A percentile compares a stretch with the other conserved stretches of the same genome.
Evolutionary conservation across 92 coral and sea anemone species (phyloP).

Genomic region (Siderastrea siderea): DNA sequence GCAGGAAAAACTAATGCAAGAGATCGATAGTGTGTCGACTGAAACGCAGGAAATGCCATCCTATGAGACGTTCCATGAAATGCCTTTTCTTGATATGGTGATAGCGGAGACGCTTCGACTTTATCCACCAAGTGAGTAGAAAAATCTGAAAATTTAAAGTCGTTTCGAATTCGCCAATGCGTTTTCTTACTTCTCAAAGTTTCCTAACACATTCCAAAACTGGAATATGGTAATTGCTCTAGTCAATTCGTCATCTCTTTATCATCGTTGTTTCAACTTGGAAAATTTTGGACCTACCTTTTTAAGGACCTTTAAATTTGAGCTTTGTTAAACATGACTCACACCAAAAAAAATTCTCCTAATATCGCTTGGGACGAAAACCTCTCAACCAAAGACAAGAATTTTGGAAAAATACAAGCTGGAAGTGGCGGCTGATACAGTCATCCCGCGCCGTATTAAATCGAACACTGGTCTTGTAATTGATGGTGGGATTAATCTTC

Average conservation of each 20-base stretch:
- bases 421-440: slow-evolving; percentile 68
- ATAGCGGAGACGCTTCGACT: slow-evolving; percentile 70
- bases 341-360: no score
- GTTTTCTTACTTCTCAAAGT: not conserved
- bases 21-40: slow-evolving; percentile 61
- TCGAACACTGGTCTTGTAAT: slow-evolving; percentile 5
- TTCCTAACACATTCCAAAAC: not conserved
- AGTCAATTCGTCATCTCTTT: no score
- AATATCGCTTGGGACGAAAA: no score
- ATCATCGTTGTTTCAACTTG: no score
- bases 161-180: not conserved
- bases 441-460: slow-evolving; percentile 52
- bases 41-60: slow-evolving; percentile 40
- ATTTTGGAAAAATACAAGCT: slow-evolving; percentile 69
- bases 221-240: no score
- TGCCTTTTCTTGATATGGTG: slow-evolving; percentile 72
- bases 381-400: slow-evolving; percentile 3
- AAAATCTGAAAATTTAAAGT: not conserved
- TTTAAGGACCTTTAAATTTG: no score
- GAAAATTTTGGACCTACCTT: no score
- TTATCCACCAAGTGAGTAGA: slow-evolving; percentile 39
- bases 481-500: slow-evolving; percentile 52
- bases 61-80: slow-evolving; percentile 52
- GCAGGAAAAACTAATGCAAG: slow-evolving; percentile 58
- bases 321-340: no score